Evolutionary conservation across 1,140 invertebrate genomes (phyloP).

Genomic region (Mercenaria mercenaria): DNA sequence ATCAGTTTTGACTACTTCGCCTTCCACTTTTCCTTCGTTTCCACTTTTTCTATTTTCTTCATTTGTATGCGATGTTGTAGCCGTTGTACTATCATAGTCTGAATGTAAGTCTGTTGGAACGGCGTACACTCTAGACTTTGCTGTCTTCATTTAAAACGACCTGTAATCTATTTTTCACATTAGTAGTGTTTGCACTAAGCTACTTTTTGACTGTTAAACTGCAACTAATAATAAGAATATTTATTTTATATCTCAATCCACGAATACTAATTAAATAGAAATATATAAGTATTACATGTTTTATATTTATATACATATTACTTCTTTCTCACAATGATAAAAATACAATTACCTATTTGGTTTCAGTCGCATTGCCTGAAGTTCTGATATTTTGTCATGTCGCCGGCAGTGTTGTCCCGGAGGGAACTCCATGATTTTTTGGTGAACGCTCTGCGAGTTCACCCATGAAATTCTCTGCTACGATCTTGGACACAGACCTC

Average conservation of each 20-base stretch:
- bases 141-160: slow-evolving; percentile 4
- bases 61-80: too few relatives aligned
- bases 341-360: slow-evolving; percentile 9
- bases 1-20: not conserved
- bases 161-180: not conserved
- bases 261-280: not conserved
- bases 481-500: slow-evolving; percentile 36
- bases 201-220: not conserved
- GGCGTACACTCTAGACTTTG: not conserved
- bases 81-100: too few relatives aligned
- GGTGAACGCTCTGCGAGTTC: slow-evolving; percentile 34
- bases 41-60: not conserved
- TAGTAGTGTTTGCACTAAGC: not conserved
- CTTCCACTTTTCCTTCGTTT: not conserved
- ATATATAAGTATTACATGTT: not conserved
- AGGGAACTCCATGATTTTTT: slow-evolving; percentile 45
- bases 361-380: slow-evolving; percentile 49
- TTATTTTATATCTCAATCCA: not conserved
- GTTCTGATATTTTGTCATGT: slow-evolving; percentile 39
- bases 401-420: not conserved
- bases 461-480: slow-evolving; percentile 56
- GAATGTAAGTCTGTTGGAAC: too few relatives aligned
- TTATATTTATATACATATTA: not conserved
- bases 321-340: not conserved
- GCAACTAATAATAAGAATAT: not conserved